phyloP scores from a whole-genome alignment of 23 tunicate genomes.

The Clavelina lepadiformis region DNA sequence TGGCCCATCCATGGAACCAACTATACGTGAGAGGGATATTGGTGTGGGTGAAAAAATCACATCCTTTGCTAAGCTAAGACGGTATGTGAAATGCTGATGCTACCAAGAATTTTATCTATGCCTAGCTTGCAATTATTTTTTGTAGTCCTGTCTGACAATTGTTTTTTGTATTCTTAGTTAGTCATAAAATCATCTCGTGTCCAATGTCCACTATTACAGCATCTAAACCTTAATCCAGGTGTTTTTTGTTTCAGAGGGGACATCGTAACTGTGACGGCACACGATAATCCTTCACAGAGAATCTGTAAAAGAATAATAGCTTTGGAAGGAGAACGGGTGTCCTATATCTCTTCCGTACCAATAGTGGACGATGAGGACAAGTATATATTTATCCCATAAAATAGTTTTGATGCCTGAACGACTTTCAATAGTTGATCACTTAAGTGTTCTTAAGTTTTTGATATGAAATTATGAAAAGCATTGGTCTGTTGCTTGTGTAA shows the following conservation, averaged over 20 bases:
- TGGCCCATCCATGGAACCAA: slow-evolving; percentile 88
- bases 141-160: too few species aligned
- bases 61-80: slow-evolving; percentile 29
- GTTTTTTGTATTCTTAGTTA: too few species aligned
- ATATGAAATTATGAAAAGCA: too few species aligned
- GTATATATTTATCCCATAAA: too few species aligned
- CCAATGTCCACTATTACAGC: background rate
- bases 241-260: slow-evolving; percentile 49
- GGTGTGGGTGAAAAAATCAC: slow-evolving; percentile 68
- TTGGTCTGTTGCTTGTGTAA: too few species aligned
- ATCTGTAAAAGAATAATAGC: slow-evolving; percentile 81
- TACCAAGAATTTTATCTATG: background rate
- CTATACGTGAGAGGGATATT: slow-evolving; percentile 48
- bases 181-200: too few species aligned
- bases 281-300: slow-evolving; percentile 30
- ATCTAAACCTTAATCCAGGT: background rate
- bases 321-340: slow-evolving; percentile 61
- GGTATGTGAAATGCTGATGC: slow-evolving; percentile 15
- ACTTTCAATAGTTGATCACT: too few species aligned
- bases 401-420: too few species aligned
- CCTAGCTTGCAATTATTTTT: background rate
- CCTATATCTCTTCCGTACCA: slow-evolving; percentile 5
- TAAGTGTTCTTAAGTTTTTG: too few species aligned
- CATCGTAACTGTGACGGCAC: slow-evolving; percentile 52
- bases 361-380: too few species aligned